Evolutionary conservation across 2,888 invertebrate species (phyloP).

Genomic region (Caenorhabditis afra): DNA sequence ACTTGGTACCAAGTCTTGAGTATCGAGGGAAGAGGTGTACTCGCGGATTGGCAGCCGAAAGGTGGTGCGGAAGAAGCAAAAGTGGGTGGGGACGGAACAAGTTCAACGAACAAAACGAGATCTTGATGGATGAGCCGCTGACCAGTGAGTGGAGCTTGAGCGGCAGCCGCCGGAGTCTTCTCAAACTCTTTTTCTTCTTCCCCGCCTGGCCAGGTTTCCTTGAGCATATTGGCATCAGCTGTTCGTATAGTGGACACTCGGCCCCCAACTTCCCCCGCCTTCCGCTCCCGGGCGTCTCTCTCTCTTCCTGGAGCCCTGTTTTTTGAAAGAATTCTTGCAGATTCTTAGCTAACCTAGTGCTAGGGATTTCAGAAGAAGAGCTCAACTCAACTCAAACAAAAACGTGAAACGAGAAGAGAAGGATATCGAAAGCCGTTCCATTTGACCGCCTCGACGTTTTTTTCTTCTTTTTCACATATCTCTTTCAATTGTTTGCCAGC

Average conservation of each 20-base stretch:
- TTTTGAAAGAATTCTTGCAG: conserved; percentile 8
- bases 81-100: conserved; percentile 32
- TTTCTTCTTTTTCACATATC: conserved; percentile 40
- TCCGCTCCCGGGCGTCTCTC: conserved; percentile 2
- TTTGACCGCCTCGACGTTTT: conserved; percentile 23
- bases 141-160: conserved; percentile 23
- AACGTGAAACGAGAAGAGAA: not conserved
- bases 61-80: conserved; percentile 25
- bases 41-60: not conserved
- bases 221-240: conserved; percentile 61
- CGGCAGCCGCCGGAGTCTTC: too few relatives aligned
- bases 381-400: not conserved
- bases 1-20: conserved; percentile 1
- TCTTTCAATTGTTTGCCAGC: conserved; percentile 43
- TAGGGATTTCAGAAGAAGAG: too few relatives aligned
- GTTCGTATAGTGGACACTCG: conserved; percentile 68
- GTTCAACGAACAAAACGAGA: conserved; percentile 55
- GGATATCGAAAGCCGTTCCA: conserved; percentile 1
- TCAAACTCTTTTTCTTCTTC: conserved; percentile 12
- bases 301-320: conserved; percentile 25
- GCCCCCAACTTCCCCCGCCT: conserved; percentile 44
- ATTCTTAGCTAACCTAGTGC: too few relatives aligned
- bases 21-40: not conserved
- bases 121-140: conserved; percentile 58
- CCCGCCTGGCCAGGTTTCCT: conserved; percentile 28